A percentile compares a stretch with the other conserved stretches of the same genome.
Conservation (phyloP, 2,888 invertebrate species). For the Eustalomyia histrio region DNA sequence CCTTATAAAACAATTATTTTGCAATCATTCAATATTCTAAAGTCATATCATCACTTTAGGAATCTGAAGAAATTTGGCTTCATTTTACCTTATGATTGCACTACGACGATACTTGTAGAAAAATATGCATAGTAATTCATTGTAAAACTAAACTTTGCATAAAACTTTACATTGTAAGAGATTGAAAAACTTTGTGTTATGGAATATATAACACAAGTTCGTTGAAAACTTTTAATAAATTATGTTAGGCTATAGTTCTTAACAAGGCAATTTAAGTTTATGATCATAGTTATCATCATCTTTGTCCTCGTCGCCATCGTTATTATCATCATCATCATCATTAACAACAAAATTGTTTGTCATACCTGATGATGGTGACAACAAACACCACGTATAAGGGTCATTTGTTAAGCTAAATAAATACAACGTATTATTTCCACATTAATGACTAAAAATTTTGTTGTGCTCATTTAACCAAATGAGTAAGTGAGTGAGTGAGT, state of each 20-base stretch:
- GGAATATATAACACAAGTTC: background rate
- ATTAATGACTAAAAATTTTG: slow-evolving; percentile 45
- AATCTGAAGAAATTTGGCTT: no score
- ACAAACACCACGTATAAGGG: slow-evolving; percentile 45
- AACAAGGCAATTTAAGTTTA: slow-evolving; percentile 38
- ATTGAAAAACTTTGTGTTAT: background rate
- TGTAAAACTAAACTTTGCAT: no score
- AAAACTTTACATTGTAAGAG: background rate
- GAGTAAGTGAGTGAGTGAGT: background rate
- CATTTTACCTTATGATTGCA: no score
- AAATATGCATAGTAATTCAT: no score
- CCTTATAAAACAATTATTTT: no score
- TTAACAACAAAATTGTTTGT: slow-evolving; percentile 4
- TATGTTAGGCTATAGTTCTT: background rate
- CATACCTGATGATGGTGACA: slow-evolving; percentile 48
- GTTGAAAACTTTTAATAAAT: background rate
- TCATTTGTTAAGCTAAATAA: slow-evolving; percentile 52
- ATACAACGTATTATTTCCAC: slow-evolving; percentile 45
- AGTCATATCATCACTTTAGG: no score
- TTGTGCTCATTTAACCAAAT: slow-evolving; percentile 38
- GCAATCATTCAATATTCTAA: no score
- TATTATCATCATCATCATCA: background rate
- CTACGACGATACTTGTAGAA: no score
- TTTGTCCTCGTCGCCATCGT: background rate
- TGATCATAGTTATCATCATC: slow-evolving; percentile 5